Evolutionary conservation across 2,888 invertebrate genomes (phyloP), one percentile per base, ranked within the genome.

Genomic region (Drosophila paranaensis): DNA sequence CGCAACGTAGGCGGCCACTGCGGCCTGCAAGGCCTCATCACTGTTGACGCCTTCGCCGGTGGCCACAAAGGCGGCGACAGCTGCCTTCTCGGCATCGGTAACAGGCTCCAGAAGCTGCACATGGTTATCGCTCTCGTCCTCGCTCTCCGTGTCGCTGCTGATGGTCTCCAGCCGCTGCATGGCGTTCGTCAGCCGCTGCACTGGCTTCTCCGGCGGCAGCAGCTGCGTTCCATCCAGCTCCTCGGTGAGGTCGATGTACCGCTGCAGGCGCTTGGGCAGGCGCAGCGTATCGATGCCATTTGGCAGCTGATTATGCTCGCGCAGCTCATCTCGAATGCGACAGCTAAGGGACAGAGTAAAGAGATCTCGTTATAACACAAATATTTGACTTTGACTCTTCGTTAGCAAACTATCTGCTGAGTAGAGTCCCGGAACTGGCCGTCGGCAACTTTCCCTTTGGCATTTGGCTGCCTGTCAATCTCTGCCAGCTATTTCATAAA

Each of bases 241-340:
- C 64, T 95, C 94, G 90, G 95, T 94, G 60, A 97, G 93, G 93
- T 97, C 96, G 76, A 97, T 93, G 93, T 97, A 97, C 80, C 94
- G 94, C 84, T 95, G 95, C 71, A 97, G 91, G 37, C 94, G 93
- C 45, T 94, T 92, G 0, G 97, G 97, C 76, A 97, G 92, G 6
- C 95, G 94, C 54, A 97, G 90, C 25, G 94, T 94, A 77, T 94
- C 94, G 75, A 97, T 96, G 14, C 97, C 97, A 77, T 95, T 94
- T 0, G 97, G 97, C 46, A 97, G 91, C 79, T 95, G 95, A 92
- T 95, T 96, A 89, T 96, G 96, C 40, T 93, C 84, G 93, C 95
- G 95, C 54, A 97, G 92, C 62, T 93, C 91, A 51, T 95, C 93
- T 67, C 97, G 94, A 50, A 97, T 94, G 27, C 93, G 93, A 90